phyloP scores from a whole-genome alignment of 2,888 invertebrate species.

The Lasioglossum lativentre region DNA sequence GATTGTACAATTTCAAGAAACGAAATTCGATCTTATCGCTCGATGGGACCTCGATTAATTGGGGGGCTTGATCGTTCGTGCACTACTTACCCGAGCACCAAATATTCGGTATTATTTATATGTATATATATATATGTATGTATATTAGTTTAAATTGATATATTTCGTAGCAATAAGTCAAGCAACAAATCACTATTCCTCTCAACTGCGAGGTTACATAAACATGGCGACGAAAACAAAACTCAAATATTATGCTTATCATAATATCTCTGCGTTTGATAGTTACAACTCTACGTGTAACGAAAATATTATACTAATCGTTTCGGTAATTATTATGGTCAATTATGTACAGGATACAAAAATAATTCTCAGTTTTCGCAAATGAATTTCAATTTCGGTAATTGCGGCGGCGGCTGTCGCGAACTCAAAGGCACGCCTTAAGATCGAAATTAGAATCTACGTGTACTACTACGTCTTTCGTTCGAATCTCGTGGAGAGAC shows the following conservation, averaged over 20 bases:
- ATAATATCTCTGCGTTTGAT: not conserved
- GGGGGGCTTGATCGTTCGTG: not conserved
- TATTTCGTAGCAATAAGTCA: not conserved
- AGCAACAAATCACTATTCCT: not conserved
- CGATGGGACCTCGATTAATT: conserved; percentile 19
- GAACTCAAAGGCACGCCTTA: not conserved
- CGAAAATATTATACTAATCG: not conserved
- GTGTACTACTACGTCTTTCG: not conserved
- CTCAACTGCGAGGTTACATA: not conserved
- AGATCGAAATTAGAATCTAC: not conserved
- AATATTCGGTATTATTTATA: conserved; percentile 2
- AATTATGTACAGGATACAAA: not conserved
- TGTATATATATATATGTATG: not conserved
- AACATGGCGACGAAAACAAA: not conserved
- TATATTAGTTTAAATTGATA: not conserved
- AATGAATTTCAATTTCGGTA: not conserved
- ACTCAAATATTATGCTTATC: not conserved
- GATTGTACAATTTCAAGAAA: conserved; percentile 17
- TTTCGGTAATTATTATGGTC: not conserved
- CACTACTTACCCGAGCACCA: conserved; percentile 11
- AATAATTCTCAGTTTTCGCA: not conserved
- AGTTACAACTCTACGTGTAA: not conserved
- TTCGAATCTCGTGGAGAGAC: not conserved
- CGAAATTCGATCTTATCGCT: not conserved
- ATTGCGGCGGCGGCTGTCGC: too few relatives aligned